Evolutionary conservation across 2,888 invertebrate species (phyloP).

Genomic region (Chaetogeoica ovagalla): DNA sequence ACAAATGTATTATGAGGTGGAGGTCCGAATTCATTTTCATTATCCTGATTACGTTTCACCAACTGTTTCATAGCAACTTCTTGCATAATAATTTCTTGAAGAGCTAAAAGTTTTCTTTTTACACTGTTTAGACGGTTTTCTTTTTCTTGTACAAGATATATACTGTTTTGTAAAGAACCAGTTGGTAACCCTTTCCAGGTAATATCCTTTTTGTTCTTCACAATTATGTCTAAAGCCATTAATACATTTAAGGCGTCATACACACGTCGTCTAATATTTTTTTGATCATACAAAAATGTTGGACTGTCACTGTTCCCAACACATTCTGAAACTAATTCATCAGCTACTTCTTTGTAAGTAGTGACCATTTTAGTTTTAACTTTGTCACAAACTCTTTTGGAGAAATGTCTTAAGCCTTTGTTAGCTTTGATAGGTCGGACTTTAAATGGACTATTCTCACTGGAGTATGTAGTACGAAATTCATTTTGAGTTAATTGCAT

Average conservation of each 20-base stretch:
- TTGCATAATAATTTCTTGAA: constrained; percentile 51
- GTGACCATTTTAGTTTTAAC: constrained; percentile 48
- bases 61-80: constrained; percentile 43
- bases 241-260: constrained; percentile 52
- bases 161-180: constrained; percentile 45
- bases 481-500: constrained; percentile 45
- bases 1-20: constrained; percentile 35
- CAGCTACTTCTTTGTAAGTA: constrained; percentile 51
- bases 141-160: constrained; percentile 52
- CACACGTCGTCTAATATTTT: constrained; percentile 48
- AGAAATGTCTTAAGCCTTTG: constrained; percentile 51
- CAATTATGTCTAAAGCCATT: constrained; percentile 49
- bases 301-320: constrained; percentile 32
- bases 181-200: constrained; percentile 50
- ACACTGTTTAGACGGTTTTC: constrained; percentile 45
- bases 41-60: constrained; percentile 39
- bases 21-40: constrained; percentile 45
- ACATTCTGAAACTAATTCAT: constrained; percentile 50
- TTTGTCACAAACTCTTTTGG: constrained; percentile 51
- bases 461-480: constrained; percentile 29
- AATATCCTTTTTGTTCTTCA: constrained; percentile 49
- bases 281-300: constrained; percentile 50
- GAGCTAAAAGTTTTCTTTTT: constrained; percentile 46
- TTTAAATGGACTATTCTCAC: constrained; percentile 44
- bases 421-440: constrained; percentile 45